Percentiles rank a stretch among this genome's conserved stretches.
Evolutionary conservation across 2,113 vertebrate species (phyloP).

Genomic region (Clarias batrachus): DNA sequence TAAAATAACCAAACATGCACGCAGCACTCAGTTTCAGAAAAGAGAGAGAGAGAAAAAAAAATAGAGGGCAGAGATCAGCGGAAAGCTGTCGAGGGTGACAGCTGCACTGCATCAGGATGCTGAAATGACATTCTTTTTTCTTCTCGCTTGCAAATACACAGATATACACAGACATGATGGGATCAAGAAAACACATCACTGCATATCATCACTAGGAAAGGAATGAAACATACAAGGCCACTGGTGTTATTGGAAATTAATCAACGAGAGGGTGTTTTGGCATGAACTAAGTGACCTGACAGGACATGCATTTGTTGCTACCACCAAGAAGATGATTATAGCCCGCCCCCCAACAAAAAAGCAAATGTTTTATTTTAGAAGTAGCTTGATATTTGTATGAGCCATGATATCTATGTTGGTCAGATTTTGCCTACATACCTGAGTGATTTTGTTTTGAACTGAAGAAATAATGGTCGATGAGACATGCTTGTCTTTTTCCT

Average conservation of each 20-base stretch:
- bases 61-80: constrained; percentile 33
- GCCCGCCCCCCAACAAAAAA: not conserved
- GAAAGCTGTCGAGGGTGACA: constrained; percentile 40
- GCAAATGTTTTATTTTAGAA: not conserved
- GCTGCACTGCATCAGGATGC: constrained; percentile 29
- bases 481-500: constrained; percentile 93
- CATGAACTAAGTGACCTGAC: not conserved
- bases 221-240: not conserved
- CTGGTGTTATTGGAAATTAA: not conserved
- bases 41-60: too few relatives aligned
- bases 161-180: not conserved
- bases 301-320: not conserved
- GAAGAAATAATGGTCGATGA: constrained; percentile 93
- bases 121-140: constrained; percentile 9
- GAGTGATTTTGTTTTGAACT: constrained; percentile 98
- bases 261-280: not conserved
- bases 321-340: not conserved
- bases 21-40: not conserved
- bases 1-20: not conserved
- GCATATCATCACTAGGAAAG: not conserved
- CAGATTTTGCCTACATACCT: constrained; percentile 73
- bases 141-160: constrained; percentile 13
- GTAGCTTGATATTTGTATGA: not conserved
- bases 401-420: not conserved
- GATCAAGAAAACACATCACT: not conserved